Conservation (phyloP, 2,888 invertebrate genomes). For the Eumacrocentrus americanus region DNA sequence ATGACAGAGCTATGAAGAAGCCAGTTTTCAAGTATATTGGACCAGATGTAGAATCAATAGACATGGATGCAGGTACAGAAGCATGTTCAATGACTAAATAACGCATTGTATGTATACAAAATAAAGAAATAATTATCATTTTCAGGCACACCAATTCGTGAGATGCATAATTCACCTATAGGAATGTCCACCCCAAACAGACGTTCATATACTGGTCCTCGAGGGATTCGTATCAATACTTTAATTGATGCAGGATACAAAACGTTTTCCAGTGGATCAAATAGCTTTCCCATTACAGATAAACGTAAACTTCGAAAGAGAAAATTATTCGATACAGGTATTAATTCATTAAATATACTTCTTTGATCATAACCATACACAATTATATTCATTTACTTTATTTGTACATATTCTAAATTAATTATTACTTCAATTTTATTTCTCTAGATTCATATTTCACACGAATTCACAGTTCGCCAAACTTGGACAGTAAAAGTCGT, state of each 20-base stretch:
- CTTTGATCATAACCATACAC: no score
- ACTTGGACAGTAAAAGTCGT: conserved; percentile 61
- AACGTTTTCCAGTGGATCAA: conserved; percentile 21
- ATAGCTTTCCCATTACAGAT: conserved; percentile 39
- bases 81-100: neutral
- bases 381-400: neutral
- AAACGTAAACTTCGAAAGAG: conserved; percentile 44
- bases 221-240: conserved; percentile 27
- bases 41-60: conserved; percentile 51
- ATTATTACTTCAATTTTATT: neutral
- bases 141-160: conserved; percentile 38
- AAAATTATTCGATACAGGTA: conserved; percentile 43
- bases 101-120: neutral
- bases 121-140: conserved; percentile 3
- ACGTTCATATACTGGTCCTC: conserved; percentile 24
- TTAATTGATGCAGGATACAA: conserved; percentile 20
- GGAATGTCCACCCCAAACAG: conserved; percentile 46
- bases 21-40: conserved; percentile 74
- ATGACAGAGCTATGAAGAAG: conserved; percentile 67
- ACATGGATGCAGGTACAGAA: conserved; percentile 40
- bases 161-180: conserved; percentile 35
- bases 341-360: no score
- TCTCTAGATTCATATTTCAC: conserved; percentile 38
- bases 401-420: neutral
- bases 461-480: conserved; percentile 57